Evolutionary conservation across 1,140 invertebrate genomes (phyloP).

Genomic region (Armadillidium nasatum): DNA sequence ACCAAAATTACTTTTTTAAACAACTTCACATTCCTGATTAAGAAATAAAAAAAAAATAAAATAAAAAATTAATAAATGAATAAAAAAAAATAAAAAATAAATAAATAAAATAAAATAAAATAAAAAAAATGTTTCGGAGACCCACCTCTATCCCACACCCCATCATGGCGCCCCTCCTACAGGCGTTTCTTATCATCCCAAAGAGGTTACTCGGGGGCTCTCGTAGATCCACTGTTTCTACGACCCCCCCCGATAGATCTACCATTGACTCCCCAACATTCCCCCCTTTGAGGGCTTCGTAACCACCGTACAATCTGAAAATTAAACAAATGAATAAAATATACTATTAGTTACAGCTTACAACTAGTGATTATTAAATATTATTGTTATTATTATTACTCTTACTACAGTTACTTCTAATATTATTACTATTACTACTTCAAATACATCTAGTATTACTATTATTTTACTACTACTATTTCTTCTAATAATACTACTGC

Average conservation of each 20-base stretch:
- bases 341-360: no score
- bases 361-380: no score
- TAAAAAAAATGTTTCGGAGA: background rate
- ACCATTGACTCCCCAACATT: constrained; percentile 58
- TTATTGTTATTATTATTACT: no score
- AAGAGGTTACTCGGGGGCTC: constrained; percentile 52
- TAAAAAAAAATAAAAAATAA: no score
- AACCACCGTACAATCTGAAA: constrained; percentile 56
- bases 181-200: constrained; percentile 53
- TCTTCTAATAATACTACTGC: no score
- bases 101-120: background rate
- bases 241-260: constrained; percentile 48
- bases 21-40: background rate
- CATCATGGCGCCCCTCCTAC: constrained; percentile 55
- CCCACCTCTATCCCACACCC: constrained; percentile 57
- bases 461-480: no score
- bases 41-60: constrained; percentile 14
- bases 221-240: constrained; percentile 47
- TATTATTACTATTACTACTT: no score
- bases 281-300: constrained; percentile 60
- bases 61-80: no score
- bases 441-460: no score
- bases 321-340: background rate
- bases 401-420: no score
- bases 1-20: no score